phyloP scores from a whole-genome alignment of 1,140 invertebrate genomes.

The Belonocnema kinseyi region DNA sequence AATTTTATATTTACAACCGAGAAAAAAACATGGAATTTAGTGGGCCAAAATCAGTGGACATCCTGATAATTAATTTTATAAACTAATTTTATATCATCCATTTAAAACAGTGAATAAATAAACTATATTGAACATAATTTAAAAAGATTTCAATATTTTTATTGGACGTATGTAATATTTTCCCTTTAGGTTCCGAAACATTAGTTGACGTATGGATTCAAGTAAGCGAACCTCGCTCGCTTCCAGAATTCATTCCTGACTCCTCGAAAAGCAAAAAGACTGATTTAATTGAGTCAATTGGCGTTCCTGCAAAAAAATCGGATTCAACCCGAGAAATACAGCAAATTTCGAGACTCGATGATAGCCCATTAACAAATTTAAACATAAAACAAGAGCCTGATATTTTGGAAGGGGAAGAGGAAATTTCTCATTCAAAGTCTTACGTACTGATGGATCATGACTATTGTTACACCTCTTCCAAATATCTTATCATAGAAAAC shows the following conservation, averaged over 20 bases:
- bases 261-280: neutral
- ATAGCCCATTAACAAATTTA: neutral
- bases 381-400: conserved; percentile 13
- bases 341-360: conserved; percentile 17
- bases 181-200: conserved; percentile 82
- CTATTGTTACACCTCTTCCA: conserved; percentile 12
- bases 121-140: conserved; percentile 39
- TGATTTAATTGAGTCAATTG: conserved; percentile 25
- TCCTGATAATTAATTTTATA: no score
- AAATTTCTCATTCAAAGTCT: conserved; percentile 14
- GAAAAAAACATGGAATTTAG: no score
- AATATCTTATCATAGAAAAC: conserved; percentile 46
- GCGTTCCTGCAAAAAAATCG: conserved; percentile 31
- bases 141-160: neutral
- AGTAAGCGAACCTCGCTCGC: conserved; percentile 50
- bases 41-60: no score
- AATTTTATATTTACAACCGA: no score
- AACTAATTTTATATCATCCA: no score
- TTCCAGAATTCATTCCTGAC: conserved; percentile 35
- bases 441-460: conserved; percentile 47
- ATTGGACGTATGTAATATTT: conserved; percentile 46
- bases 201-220: conserved; percentile 83
- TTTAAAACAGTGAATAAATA: neutral
- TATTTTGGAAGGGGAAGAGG: neutral
- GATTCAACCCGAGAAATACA: conserved; percentile 39